Evolutionary conservation across 2,113 vertebrate genomes (phyloP).

Genomic region (Chauna torquata): DNA sequence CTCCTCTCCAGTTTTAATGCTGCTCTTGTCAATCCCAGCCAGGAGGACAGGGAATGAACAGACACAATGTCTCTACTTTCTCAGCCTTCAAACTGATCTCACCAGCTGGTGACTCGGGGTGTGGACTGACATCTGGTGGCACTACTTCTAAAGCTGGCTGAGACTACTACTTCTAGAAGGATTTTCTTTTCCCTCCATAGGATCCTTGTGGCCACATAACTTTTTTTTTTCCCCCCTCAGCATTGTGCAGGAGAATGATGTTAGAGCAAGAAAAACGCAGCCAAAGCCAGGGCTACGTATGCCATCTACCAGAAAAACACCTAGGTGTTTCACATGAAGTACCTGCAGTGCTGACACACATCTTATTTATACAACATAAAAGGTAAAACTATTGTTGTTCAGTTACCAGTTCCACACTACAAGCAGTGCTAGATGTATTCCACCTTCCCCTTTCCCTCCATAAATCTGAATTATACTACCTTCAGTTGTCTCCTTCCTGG

Average conservation of each 20-base stretch:
- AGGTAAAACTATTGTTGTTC: neutral
- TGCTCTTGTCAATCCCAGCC: neutral
- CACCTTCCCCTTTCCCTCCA: neutral
- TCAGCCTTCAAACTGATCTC: neutral
- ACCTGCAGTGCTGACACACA: neutral
- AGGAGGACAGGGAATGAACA: neutral
- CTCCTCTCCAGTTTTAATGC: neutral
- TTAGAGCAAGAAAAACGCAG: neutral
- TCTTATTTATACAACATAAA: neutral
- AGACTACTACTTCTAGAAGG: neutral
- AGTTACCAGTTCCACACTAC: neutral
- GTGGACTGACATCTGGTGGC: no score
- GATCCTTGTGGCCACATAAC: neutral
- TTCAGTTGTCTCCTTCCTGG: neutral
- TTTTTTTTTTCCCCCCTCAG: neutral
- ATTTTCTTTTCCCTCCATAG: neutral
- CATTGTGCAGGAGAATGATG: neutral
- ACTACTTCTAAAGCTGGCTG: neutral
- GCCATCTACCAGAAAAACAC: neutral
- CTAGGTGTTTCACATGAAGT: fast-evolving
- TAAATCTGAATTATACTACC: neutral
- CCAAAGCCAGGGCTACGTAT: neutral
- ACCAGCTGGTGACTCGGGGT: neutral
- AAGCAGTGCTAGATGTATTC: neutral
- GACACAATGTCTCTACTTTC: neutral